Conservation (phyloP, 37 sponge, comb jelly and placozoan species). For the Hexactinellida sp. region DNA sequence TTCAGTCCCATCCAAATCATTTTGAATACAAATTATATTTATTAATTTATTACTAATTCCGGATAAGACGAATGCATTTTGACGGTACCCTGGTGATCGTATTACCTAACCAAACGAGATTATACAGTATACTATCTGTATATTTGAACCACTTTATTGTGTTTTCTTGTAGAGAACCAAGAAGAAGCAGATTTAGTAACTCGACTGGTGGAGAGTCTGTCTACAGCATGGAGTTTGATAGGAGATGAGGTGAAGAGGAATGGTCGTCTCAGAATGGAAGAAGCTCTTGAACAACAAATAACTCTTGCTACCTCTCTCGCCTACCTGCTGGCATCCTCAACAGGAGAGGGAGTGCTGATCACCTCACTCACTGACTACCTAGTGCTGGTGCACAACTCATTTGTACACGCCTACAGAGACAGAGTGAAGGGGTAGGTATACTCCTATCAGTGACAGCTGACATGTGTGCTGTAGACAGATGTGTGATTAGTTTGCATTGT, state of each 20-base stretch:
- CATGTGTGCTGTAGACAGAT: neutral
- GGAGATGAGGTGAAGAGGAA: slow-evolving; percentile 2
- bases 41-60: too few relatives aligned
- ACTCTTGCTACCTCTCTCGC: slow-evolving; percentile 4
- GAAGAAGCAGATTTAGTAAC: neutral
- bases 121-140: too few relatives aligned
- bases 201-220: slow-evolving; percentile 5
- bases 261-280: neutral
- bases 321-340: neutral
- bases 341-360: neutral
- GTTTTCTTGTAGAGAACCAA: neutral
- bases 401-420: neutral
- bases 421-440: neutral
- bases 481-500: too few relatives aligned
- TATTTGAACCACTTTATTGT: too few relatives aligned
- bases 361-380: slow-evolving; percentile 17
- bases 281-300: slow-evolving; percentile 7
- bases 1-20: too few relatives aligned
- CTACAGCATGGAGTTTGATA: neutral
- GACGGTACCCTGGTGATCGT: too few relatives aligned
- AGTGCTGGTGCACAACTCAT: neutral
- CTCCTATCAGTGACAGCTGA: neutral
- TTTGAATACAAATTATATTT: too few relatives aligned
- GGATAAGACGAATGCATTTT: too few relatives aligned
- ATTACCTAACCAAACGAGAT: too few relatives aligned